A percentile compares a stretch with the other conserved stretches of the same genome.
Conservation (phyloP, 2,888 invertebrate species). For the Apamea sordens region DNA sequence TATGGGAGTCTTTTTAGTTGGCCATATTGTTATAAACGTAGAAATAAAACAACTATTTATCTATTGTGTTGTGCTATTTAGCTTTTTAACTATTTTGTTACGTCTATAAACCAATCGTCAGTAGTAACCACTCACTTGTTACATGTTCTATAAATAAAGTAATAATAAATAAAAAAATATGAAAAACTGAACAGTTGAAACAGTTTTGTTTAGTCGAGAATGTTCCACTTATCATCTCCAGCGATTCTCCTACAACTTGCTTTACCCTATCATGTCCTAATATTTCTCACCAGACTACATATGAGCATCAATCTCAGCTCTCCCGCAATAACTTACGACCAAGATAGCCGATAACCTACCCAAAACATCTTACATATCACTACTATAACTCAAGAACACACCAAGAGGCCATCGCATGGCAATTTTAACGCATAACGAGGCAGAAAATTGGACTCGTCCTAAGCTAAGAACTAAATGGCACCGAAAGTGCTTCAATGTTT, state of each 20-base stretch:
- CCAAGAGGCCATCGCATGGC: conserved; percentile 71
- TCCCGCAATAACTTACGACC: conserved; percentile 11
- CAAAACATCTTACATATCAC: conserved; percentile 63
- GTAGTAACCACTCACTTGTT: background rate
- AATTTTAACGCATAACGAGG: conserved; percentile 79
- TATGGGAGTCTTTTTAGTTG: background rate
- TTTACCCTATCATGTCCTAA: background rate
- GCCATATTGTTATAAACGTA: background rate
- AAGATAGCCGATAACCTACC: conserved; percentile 48
- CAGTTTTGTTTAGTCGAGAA: background rate
- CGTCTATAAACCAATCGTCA: background rate
- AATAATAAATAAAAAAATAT: background rate
- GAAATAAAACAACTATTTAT: background rate
- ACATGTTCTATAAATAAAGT: background rate
- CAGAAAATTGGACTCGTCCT: conserved; percentile 77
- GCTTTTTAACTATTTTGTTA: too few species aligned
- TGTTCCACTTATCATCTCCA: background rate
- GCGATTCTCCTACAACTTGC: background rate
- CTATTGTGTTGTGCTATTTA: too few species aligned
- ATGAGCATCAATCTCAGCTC: conserved; percentile 34
- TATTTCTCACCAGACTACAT: conserved; percentile 24
- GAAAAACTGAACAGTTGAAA: background rate
- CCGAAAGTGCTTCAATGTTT: conserved; percentile 75
- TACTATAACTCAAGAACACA: conserved; percentile 71
- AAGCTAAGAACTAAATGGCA: conserved; percentile 74